These are phyloP conservation scores for Crocodylus rhombifer DNA, from an alignment of 2,797 vertebrate genomes.

Conservation along the genomic window DNA sequence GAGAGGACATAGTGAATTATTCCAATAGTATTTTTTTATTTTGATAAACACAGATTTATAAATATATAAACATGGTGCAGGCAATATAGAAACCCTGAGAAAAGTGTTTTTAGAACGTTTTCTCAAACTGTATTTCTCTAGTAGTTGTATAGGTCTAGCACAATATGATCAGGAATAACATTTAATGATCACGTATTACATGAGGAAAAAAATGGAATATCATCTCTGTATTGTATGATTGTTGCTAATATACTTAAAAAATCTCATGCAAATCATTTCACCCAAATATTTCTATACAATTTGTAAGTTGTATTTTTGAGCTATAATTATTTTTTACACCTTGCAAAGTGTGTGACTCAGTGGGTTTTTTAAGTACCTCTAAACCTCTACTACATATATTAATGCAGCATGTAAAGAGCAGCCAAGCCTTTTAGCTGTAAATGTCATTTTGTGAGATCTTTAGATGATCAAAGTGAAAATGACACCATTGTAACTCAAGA, in stretches of 20 bases:
- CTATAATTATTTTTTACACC: conserved; percentile 58
- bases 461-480: conserved; percentile 68
- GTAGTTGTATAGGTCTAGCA: neutral
- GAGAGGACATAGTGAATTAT: neutral
- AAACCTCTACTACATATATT: neutral
- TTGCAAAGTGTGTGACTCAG: conserved; percentile 11
- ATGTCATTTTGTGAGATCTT: conserved; percentile 36
- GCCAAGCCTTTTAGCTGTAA: conserved; percentile 14
- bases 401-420: neutral
- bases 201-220: conserved; percentile 34
- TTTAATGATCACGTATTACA: conserved; percentile 56
- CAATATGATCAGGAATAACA: conserved; percentile 31
- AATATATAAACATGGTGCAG: neutral
- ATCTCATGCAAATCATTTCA: conserved; percentile 61
- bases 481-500: conserved; percentile 31
- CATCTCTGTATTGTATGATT: neutral
- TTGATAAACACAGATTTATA: neutral
- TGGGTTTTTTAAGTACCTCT: neutral
- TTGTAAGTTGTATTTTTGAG: conserved; percentile 59
- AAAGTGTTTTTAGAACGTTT: conserved; percentile 19
- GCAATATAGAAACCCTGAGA: conserved; percentile 7
- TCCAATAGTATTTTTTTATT: neutral
- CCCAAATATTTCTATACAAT: conserved; percentile 66
- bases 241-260: conserved; percentile 57
- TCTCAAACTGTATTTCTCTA: neutral